phyloP scores from a whole-genome alignment of 2,888 invertebrate genomes.

The Taenaris catops region DNA sequence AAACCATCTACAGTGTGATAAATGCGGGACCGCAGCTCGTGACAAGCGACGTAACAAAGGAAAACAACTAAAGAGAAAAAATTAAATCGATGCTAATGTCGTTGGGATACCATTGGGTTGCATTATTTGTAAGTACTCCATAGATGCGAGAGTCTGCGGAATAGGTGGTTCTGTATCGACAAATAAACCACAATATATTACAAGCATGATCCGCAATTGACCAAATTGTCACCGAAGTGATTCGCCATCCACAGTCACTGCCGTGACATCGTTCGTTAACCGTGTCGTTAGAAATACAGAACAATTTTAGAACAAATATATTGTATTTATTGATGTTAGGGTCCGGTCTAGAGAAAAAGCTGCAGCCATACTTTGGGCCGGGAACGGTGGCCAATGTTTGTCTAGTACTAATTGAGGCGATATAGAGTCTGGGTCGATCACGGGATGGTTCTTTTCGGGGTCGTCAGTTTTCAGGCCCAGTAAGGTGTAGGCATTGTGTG shows the following conservation, averaged over 20 bases:
- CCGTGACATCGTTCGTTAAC: neutral
- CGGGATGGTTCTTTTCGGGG: slow-evolving; percentile 45
- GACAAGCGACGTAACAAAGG: slow-evolving; percentile 38
- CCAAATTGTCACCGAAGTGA: slow-evolving; percentile 17
- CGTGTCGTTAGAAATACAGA: too few species aligned
- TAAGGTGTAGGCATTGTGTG: slow-evolving; percentile 58
- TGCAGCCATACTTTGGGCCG: slow-evolving; percentile 42
- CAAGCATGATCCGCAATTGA: slow-evolving; percentile 51
- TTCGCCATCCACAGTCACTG: slow-evolving; percentile 24
- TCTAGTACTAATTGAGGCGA: slow-evolving; percentile 60
- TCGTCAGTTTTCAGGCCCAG: slow-evolving; percentile 64
- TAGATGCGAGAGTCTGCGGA: slow-evolving; percentile 74
- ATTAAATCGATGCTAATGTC: slow-evolving; percentile 57
- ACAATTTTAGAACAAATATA: too few species aligned
- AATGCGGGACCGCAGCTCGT: slow-evolving; percentile 31
- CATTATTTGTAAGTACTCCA: slow-evolving; percentile 76
- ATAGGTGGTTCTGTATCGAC: slow-evolving; percentile 75
- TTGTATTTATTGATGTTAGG: too few species aligned
- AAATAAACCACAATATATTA: slow-evolving; percentile 71
- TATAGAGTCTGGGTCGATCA: slow-evolving; percentile 56
- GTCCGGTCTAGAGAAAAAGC: neutral
- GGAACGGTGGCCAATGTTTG: slow-evolving; percentile 67
- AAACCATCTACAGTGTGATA: slow-evolving; percentile 46
- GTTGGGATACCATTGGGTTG: slow-evolving; percentile 75
- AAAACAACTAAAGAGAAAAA: slow-evolving; percentile 39